Conservation (phyloP, 2,113 vertebrate species). For the Cyrtonyx montezumae region DNA sequence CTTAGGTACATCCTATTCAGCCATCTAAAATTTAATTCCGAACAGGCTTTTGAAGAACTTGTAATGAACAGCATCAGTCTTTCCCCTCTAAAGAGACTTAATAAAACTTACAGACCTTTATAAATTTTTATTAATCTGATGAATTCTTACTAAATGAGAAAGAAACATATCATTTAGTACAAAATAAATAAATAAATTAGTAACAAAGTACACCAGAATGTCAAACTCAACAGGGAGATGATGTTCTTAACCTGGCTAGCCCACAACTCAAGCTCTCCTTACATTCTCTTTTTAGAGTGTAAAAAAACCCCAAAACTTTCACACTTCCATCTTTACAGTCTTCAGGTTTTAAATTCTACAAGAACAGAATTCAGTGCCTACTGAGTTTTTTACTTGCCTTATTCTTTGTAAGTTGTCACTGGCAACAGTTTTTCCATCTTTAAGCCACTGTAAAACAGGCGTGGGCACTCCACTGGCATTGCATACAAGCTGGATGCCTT, state of each 20-base stretch:
- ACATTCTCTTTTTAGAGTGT: background rate
- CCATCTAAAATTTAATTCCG: background rate
- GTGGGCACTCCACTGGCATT: slow-evolving; percentile 82
- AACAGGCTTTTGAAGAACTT: background rate
- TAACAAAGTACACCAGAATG: background rate
- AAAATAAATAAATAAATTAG: background rate
- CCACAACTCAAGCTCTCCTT: background rate
- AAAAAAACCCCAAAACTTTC: no score
- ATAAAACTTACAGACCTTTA: background rate
- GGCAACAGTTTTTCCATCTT: slow-evolving; percentile 84
- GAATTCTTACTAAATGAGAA: background rate
- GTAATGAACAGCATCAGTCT: background rate
- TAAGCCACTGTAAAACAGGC: slow-evolving; percentile 89
- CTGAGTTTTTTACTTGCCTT: slow-evolving; percentile 76
- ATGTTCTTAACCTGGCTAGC: background rate
- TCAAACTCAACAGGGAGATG: background rate
- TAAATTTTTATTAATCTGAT: background rate
- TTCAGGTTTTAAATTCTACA: background rate
- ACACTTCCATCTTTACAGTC: background rate
- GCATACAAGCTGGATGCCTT: slow-evolving; percentile 88
- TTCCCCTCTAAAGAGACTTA: background rate
- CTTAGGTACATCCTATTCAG: background rate
- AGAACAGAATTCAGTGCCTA: background rate
- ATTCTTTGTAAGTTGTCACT: slow-evolving; percentile 65
- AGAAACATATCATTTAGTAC: background rate